Conservation (phyloP, 2,113 vertebrate genomes). For the Cyanoderma ruficeps region DNA sequence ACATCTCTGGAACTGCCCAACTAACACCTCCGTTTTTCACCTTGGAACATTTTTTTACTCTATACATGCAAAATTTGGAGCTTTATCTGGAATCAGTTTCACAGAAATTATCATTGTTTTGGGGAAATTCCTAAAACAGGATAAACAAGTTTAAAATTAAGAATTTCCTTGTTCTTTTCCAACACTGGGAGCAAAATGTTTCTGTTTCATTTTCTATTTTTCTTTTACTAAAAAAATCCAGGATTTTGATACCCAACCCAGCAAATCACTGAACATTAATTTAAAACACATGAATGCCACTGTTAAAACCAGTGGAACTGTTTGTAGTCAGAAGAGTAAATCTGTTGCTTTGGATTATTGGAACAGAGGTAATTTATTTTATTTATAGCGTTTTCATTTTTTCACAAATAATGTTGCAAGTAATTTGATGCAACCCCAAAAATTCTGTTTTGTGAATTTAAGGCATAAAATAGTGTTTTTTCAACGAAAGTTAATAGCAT, state of each 20-base stretch:
- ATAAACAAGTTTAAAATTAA: background rate
- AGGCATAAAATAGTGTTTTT: background rate
- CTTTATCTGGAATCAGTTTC: background rate
- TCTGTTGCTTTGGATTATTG: background rate
- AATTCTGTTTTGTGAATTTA: background rate
- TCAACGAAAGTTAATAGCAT: background rate
- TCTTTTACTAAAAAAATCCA: background rate
- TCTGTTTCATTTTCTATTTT: background rate
- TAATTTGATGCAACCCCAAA: background rate
- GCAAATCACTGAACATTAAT: background rate
- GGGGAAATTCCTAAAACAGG: background rate
- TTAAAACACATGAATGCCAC: background rate
- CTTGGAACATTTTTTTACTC: background rate
- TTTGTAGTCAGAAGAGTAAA: background rate
- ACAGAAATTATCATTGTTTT: background rate
- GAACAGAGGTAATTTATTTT: background rate
- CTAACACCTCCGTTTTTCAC: background rate
- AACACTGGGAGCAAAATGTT: rapidly evolving
- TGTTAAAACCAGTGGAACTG: background rate
- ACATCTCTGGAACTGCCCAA: background rate
- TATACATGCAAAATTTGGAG: background rate
- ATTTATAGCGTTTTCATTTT: background rate
- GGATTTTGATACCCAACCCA: background rate
- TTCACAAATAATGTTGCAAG: background rate
- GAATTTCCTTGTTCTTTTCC: background rate